These are phyloP conservation scores for Brachycybe producta DNA, from an alignment of 2,888 invertebrate species.

Conservation along the genomic window DNA sequence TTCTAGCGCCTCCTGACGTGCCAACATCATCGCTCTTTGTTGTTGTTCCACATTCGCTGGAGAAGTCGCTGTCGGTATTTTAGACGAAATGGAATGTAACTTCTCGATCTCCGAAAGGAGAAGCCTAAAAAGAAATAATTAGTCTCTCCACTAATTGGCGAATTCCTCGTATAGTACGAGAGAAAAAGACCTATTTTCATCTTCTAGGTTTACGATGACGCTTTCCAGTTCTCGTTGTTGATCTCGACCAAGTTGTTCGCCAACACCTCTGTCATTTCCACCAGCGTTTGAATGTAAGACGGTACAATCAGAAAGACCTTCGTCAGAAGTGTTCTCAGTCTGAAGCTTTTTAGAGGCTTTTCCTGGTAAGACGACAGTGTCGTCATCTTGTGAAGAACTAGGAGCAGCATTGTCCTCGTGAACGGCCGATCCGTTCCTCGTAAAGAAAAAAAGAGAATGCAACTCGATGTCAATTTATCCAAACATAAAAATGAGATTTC, in stretches of 20 bases:
- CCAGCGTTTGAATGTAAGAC: neutral
- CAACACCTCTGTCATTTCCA: too few species aligned
- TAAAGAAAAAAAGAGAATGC: constrained; percentile 2
- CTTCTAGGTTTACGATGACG: constrained; percentile 56
- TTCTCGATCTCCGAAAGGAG: constrained; percentile 7
- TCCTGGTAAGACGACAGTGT: too few species aligned
- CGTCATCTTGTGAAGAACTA: neutral
- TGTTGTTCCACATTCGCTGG: constrained; percentile 8
- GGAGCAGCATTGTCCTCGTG: neutral
- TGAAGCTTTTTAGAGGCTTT: too few species aligned
- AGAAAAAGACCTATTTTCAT: constrained; percentile 37
- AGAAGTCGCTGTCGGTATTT: constrained; percentile 4
- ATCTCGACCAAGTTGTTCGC: too few species aligned
- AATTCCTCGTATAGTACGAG: too few species aligned
- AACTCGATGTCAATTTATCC: too few species aligned
- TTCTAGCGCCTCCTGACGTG: constrained; percentile 10
- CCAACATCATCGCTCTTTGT: neutral
- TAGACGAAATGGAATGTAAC: neutral
- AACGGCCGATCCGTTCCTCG: too few species aligned
- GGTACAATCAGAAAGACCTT: neutral
- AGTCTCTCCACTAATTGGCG: too few species aligned
- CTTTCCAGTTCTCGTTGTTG: constrained; percentile 48
- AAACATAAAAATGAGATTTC: too few species aligned
- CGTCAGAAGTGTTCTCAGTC: too few species aligned
- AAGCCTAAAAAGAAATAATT: neutral